Conservation (phyloP, 2,113 vertebrate species). For the Lophius piscatorius region DNA sequence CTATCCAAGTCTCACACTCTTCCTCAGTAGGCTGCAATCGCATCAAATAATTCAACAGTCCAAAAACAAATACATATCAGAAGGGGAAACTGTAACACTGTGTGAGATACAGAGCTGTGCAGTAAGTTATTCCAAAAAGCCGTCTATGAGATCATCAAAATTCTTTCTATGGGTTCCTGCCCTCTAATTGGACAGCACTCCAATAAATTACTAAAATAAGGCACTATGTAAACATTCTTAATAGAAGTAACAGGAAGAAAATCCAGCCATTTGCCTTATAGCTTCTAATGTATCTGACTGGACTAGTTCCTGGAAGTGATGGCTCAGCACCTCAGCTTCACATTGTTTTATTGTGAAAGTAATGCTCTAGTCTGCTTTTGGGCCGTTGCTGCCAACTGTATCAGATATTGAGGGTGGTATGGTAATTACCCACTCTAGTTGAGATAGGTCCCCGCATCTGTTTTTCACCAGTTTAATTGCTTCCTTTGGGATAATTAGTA, state of each 20-base stretch:
- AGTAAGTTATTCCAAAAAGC: constrained; percentile 14
- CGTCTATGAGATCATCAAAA: constrained; percentile 32
- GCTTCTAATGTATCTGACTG: constrained; percentile 33
- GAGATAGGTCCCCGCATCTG: constrained; percentile 53
- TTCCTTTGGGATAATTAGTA: constrained; percentile 75
- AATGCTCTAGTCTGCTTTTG: constrained; percentile 46
- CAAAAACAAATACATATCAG: too few species aligned
- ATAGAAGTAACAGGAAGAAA: constrained; percentile 38
- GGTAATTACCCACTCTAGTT: constrained; percentile 68
- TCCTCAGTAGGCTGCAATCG: too few species aligned
- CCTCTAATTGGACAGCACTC: constrained; percentile 49
- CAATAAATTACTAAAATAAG: constrained; percentile 48
- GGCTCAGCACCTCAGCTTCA: constrained; percentile 44
- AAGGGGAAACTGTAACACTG: too few species aligned
- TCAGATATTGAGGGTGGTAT: constrained; percentile 65
- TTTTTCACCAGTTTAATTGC: constrained; percentile 66
- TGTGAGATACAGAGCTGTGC: not conserved
- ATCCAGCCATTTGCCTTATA: constrained; percentile 20
- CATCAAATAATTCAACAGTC: too few species aligned
- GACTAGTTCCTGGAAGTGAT: constrained; percentile 45
- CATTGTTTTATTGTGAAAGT: constrained; percentile 49
- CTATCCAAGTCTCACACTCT: too few species aligned
- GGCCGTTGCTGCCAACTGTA: constrained; percentile 55
- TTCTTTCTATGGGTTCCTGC: constrained; percentile 31
- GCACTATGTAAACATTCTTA: constrained; percentile 29